Percentiles rank a stretch among this genome's conserved stretches.
Conservation (phyloP, 2,113 vertebrate species). For the Vombatus ursinus region DNA sequence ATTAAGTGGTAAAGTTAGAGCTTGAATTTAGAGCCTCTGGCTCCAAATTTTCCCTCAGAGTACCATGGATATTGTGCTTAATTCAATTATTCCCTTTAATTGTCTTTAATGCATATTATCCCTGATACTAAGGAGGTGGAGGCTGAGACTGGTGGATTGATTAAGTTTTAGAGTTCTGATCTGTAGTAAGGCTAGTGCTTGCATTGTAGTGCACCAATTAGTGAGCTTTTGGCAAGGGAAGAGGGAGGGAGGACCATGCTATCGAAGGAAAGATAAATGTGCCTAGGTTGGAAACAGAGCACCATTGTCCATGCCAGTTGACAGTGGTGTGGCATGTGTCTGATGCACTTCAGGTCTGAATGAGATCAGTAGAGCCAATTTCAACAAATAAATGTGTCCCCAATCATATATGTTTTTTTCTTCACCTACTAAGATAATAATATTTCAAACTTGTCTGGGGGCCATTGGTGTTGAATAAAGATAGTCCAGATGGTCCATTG, state of each 20-base stretch:
- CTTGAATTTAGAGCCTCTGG: background rate
- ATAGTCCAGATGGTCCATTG: background rate
- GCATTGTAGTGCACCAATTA: background rate
- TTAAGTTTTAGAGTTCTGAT: background rate
- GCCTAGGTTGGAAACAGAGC: background rate
- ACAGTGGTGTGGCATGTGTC: background rate
- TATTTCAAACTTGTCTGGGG: accelerated
- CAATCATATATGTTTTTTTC: background rate
- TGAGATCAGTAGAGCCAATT: background rate
- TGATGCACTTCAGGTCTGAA: background rate
- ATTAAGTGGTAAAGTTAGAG: background rate
- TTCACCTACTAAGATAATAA: background rate
- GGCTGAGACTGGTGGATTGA: background rate
- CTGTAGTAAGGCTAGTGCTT: background rate
- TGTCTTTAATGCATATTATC: background rate
- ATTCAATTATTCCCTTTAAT: background rate
- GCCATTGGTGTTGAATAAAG: background rate
- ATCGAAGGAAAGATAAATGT: background rate
- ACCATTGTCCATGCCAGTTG: background rate
- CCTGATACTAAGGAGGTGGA: background rate
- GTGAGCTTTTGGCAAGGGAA: background rate
- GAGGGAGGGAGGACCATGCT: background rate
- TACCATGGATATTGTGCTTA: background rate
- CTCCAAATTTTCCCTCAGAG: background rate
- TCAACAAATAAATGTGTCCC: background rate